These are phyloP conservation scores for Melanchra persicariae DNA, from an alignment of 2,888 invertebrate genomes.

Conservation along the genomic window DNA sequence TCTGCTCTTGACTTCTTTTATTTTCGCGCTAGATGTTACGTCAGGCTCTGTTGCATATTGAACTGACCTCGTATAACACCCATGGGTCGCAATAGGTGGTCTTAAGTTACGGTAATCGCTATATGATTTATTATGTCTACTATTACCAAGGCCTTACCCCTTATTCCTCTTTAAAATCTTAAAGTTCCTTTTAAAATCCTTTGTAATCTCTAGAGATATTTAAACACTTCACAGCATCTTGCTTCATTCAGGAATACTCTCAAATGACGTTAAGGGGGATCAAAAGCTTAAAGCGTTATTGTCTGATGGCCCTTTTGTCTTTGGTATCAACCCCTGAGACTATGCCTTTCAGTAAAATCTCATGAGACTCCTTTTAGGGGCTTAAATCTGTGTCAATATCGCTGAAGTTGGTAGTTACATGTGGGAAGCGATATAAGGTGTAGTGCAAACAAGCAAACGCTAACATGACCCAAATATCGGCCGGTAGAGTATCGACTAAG, in stretches of 20 bases:
- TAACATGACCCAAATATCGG: conserved; percentile 25
- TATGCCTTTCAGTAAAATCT: conserved; percentile 30
- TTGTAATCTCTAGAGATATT: conserved; percentile 34
- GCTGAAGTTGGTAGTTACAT: not conserved
- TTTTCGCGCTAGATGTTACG: not conserved
- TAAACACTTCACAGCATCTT: conserved; percentile 42
- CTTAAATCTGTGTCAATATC: conserved; percentile 19
- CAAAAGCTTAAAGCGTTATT: conserved; percentile 52
- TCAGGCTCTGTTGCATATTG: not conserved
- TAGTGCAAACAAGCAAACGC: conserved; percentile 18
- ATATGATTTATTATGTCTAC: not conserved
- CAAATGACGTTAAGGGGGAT: conserved; percentile 50
- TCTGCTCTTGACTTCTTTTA: not conserved
- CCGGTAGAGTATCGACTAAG: not conserved
- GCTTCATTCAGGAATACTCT: conserved; percentile 33
- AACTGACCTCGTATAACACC: not conserved
- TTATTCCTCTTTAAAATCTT: conserved; percentile 1
- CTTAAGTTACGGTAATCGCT: not conserved
- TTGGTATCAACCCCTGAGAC: conserved; percentile 35
- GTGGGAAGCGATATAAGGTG: not conserved
- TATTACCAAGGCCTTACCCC: conserved; percentile 10
- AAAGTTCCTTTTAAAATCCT: conserved; percentile 13
- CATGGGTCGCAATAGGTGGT: not conserved
- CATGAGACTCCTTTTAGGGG: conserved; percentile 24
- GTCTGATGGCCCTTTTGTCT: conserved; percentile 56